Base-by-base conservation (phyloP, 2,113 vertebrate genomes). In the Nannospalax galili region DNA sequence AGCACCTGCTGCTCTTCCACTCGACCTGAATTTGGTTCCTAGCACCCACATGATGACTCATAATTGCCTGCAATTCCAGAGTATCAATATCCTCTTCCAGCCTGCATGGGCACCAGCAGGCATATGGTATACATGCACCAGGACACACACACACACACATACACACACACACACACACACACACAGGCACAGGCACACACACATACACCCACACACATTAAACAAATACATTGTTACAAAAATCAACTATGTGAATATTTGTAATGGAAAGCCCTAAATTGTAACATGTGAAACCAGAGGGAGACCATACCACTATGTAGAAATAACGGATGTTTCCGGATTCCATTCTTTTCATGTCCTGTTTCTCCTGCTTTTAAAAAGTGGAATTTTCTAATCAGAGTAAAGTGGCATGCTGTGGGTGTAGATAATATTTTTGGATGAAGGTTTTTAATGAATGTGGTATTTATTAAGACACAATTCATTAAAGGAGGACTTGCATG, bases 391-490 rank as follows among this genome's bases (percentile, higher is more conserved):
- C 95, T 96, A 98, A 97, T 98, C 96, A 98, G 89, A 97, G 92
- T 77, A 89, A 96, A 81, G 94, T 95, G 45, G 89, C 77, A 56
- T 92, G 95, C 91, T 87, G 74, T 96, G 98, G 95, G 74, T 96
- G 88, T 67, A 97, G 91, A 96, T 97, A 97, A 97, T 97, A 58
- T 93, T 96, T 98, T 96, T 92, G 45, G 95, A 97, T 97, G 93
- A 95, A 97, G 48, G n/a, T 72, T 97, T 97, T 97, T 97, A 97
- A 98, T 97, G 96, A 98, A 98, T 97, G 56, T 95, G 92, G 58
- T 97, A 94, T 97, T 98, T 98, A 98, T 98, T 97, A 97, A 98
- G 97, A 97, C 37, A 94, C 95, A 96, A 95, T 97, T 97, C 97
- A 96, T 98, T 98, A 97, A 96, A 96, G 94, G 93, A 96, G 95